Conservation (phyloP, 2,797 vertebrate species). For the Danio jaintianensis region DNA sequence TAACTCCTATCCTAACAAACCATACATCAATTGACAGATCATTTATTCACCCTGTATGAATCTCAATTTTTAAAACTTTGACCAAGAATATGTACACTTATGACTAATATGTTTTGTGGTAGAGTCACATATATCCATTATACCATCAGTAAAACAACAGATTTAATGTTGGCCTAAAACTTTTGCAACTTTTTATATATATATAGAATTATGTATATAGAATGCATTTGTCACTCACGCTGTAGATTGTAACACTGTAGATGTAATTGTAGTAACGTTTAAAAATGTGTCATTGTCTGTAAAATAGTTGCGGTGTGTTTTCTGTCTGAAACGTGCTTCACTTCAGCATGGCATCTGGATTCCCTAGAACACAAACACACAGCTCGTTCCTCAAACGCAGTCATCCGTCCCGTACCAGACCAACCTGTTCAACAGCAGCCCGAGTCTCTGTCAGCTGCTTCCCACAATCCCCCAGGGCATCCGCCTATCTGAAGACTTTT, state of each 20-base stretch:
- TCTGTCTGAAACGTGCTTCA: background rate
- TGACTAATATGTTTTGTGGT: too few species aligned
- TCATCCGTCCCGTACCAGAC: background rate
- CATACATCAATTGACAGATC: too few species aligned
- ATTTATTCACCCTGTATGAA: too few species aligned
- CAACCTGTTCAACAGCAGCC: conserved; percentile 6
- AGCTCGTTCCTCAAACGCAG: conserved; percentile 6
- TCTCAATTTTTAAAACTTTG: too few species aligned
- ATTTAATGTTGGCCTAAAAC: too few species aligned
- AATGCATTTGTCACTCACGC: conserved; percentile 8
- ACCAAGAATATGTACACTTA: too few species aligned
- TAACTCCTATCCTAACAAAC: too few species aligned
- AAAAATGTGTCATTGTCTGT: background rate
- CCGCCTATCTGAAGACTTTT: background rate
- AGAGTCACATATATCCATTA: too few species aligned
- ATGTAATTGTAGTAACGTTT: background rate
- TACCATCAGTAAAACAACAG: too few species aligned
- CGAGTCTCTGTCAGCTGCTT: background rate
- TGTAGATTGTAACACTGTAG: background rate
- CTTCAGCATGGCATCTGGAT: background rate
- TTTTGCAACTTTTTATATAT: too few species aligned
- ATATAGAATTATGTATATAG: too few species aligned
- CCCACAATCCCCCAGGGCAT: background rate
- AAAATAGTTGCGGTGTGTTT: background rate
- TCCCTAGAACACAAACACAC: background rate